Evolutionary conservation across 1,140 invertebrate species (phyloP).

Genomic region (Pseudoatta argentina): DNA sequence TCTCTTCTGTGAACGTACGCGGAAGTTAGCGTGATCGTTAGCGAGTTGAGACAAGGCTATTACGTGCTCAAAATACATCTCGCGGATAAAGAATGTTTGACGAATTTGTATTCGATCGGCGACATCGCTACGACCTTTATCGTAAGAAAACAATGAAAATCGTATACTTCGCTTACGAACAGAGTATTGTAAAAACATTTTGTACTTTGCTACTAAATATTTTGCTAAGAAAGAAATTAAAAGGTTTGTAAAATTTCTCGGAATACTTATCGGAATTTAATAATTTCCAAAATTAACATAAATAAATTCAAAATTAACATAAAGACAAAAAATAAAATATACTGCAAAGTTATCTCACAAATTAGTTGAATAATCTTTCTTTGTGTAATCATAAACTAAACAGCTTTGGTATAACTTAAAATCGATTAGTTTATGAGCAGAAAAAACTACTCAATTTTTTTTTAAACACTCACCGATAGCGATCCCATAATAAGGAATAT

Average conservation of each 20-base stretch:
- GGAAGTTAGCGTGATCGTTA: conserved; percentile 73
- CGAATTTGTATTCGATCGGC: conserved; percentile 62
- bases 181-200: background rate
- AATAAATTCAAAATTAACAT: background rate
- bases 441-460: background rate
- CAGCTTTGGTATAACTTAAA: background rate
- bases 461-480: conserved; percentile 77
- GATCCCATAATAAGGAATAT: conserved; percentile 80
- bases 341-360: background rate
- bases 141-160: conserved; percentile 13
- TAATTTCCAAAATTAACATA: background rate
- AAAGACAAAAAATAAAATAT: background rate
- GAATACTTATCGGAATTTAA: background rate
- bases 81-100: conserved; percentile 57
- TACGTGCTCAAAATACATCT: conserved; percentile 73
- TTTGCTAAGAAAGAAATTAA: background rate
- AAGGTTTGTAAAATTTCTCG: background rate
- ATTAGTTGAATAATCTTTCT: background rate
- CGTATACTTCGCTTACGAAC: background rate
- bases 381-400: background rate
- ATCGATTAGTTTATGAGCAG: background rate
- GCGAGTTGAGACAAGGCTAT: conserved; percentile 67
- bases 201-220: background rate
- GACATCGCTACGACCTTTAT: conserved; percentile 21
- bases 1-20: conserved; percentile 80